Conservation (phyloP, 1,140 invertebrate species). For the Arion vulgaris region DNA sequence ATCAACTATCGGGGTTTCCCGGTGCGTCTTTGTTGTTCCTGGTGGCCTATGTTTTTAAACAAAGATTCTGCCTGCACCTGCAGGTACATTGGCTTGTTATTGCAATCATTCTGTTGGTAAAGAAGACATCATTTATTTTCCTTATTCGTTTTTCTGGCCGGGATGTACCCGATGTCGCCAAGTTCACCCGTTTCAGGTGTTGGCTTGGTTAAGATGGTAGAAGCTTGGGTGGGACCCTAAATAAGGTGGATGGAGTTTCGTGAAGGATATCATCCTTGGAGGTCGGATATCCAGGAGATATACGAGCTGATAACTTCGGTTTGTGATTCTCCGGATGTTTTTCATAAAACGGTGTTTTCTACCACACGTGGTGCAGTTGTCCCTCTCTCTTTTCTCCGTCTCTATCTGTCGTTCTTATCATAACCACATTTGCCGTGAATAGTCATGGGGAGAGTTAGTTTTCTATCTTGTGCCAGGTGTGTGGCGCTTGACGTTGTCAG, state of each 20-base stretch:
- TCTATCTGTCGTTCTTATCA: too few relatives aligned
- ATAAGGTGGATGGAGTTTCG: neutral
- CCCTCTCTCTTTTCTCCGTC: too few relatives aligned
- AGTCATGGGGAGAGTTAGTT: too few relatives aligned
- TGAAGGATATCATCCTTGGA: neutral
- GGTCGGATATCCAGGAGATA: neutral
- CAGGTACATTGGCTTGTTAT: conserved; percentile 5
- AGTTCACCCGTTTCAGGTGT: conserved; percentile 15
- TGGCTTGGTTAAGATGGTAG: neutral
- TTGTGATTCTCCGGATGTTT: too few relatives aligned
- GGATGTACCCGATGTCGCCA: neutral
- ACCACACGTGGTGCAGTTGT: too few relatives aligned
- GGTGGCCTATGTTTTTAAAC: conserved; percentile 19
- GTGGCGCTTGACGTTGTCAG: too few relatives aligned
- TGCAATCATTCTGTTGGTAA: neutral
- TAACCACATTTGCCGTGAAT: too few relatives aligned
- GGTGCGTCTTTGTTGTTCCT: neutral
- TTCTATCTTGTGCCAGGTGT: too few relatives aligned
- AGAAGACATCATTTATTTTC: conserved; percentile 8
- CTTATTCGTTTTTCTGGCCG: conserved; percentile 8
- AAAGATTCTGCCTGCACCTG: conserved; percentile 2
- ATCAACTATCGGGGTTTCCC: neutral
- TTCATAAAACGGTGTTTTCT: too few relatives aligned
- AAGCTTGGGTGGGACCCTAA: neutral
- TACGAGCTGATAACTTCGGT: too few relatives aligned